Base-by-base conservation (phyloP, 2,888 invertebrate genomes). In the Ennomos erosarius region DNA sequence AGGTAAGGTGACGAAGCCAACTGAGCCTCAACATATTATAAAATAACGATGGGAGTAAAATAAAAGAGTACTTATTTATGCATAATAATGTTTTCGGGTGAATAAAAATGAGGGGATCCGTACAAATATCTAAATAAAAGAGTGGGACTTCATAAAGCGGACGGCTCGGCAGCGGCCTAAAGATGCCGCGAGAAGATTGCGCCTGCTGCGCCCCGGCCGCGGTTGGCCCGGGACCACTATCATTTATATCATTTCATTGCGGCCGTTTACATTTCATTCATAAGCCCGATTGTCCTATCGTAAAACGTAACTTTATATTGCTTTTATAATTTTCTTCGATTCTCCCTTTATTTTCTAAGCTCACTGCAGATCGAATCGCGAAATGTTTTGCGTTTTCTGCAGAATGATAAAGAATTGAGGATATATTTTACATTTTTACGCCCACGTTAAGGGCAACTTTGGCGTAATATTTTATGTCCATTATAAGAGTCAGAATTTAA, bases 221-320 rank as follows among this genome's bases (percentile, higher is more conserved):
- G n/a, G 69, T 26, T 68, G 70, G 65, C 62, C 68, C 64, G n/a
- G 69, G 69, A 67, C 72, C 75, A 79, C 85, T 83, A 88, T 89
- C 88, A 85, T 83, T 90, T 88, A 88, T 86, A 88, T 87, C 81
- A 86, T 86, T 88, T 90, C 89, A 90, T 90, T 89, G 89, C 85
- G 86, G 81, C 81, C 85, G 84, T 87, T 88, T 87, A 87, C 88
- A 88, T 89, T 90, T 91, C 90, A 90, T 88, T 88, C 87, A 87
- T 87, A 87, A 87, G 79, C 78, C 73, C 77, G 80, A 79, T 81
- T 79, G 76, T 81, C 75, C 76, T 79, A 78, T 80, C 80, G 76
- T 81, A 79, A 83, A 82, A 76, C 74, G 76, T 73, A 79, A 79
- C 70, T 74, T 75, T 74, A 75, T 78, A 77, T 71, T 71, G 65